Conservation (phyloP, 2,888 invertebrate genomes). For the Ormyrus thymus region DNA sequence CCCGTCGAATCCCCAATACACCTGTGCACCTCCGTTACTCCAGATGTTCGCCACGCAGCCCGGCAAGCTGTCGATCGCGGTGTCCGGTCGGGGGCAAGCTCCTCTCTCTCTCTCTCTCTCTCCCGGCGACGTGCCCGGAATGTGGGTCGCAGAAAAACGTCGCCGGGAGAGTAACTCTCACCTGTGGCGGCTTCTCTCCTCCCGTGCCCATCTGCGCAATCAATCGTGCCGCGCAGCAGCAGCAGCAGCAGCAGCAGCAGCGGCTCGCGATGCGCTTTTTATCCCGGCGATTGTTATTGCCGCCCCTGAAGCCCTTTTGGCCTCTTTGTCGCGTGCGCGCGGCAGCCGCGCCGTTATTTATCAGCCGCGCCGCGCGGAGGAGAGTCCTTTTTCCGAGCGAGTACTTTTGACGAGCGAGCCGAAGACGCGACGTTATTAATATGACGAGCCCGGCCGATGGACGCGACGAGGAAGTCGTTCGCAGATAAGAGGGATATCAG, state of each 20-base stretch:
- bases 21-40: conserved; percentile 22
- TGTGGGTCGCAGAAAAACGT: conserved; percentile 67
- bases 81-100: too few relatives aligned
- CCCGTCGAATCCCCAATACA: not conserved
- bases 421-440: not conserved
- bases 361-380: not conserved
- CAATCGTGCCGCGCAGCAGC: conserved; percentile 67
- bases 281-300: conserved; percentile 45
- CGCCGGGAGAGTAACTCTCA: conserved; percentile 57
- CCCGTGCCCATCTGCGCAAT: conserved; percentile 70
- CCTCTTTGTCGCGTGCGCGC: conserved; percentile 42
- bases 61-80: conserved; percentile 11
- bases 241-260: conserved; percentile 11
- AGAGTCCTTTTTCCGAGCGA: not conserved
- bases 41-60: not conserved
- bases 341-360: conserved; percentile 25
- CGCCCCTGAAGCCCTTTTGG: conserved; percentile 5
- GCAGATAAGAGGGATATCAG: too few relatives aligned
- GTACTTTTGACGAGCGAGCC: conserved; percentile 2
- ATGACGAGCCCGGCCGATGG: too few relatives aligned
- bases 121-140: conserved; percentile 65
- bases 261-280: conserved; percentile 15
- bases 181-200: conserved; percentile 69
- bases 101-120: too few relatives aligned
- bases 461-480: too few relatives aligned